Evolutionary conservation across 2,888 invertebrate genomes (phyloP), one percentile per base, ranked within the genome.

Genomic region (Rhaphigaster nebulosa): DNA sequence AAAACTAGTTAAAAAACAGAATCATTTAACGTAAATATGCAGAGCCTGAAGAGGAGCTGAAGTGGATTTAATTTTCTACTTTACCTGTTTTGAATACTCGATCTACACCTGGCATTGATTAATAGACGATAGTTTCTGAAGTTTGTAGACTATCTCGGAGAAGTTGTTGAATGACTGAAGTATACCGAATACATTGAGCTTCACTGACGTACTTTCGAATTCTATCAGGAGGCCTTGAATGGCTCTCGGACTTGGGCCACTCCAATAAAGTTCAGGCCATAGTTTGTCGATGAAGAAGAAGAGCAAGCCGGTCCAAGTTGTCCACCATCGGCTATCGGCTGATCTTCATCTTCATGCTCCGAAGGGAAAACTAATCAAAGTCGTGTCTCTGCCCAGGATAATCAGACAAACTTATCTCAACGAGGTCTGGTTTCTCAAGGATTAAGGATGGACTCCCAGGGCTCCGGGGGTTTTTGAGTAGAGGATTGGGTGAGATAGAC

Each of bases 341-440:
- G 23, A 76, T 76, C 76, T 76, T 38, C 76, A 76, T 34, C 76
- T 38, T 38, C 38, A n/a, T 60, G 2, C n/a, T n/a, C n/a, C 76
- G 76, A 12, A 41, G 76, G 38, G 18, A 41, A 76, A 76, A 76
- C 76, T 76, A 76, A 76, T 76, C 76, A 76, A 76, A 76, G 76
- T 76, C 34, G 60, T 38, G 76, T 76, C 76, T 76, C 34, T 26
- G 76, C 6, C 41, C 18, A 38, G 76, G 34, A 76, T 38, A 23
- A 41, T 34, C 41, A 38, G 34, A 38, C 38, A 0, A 76, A 76
- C 38, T 76, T 76, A 76, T 38, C 76, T 76, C 20, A 5, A 10
- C 18, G 23, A 20, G 38, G 76, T 26, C 41, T n/a, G n/a, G n/a
- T n/a, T n/a, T n/a, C n/a, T n/a, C n/a, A n/a, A n/a, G n/a, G n/a